Conservation (phyloP, 1,140 invertebrate genomes). For the Heliconius eleuchia region DNA sequence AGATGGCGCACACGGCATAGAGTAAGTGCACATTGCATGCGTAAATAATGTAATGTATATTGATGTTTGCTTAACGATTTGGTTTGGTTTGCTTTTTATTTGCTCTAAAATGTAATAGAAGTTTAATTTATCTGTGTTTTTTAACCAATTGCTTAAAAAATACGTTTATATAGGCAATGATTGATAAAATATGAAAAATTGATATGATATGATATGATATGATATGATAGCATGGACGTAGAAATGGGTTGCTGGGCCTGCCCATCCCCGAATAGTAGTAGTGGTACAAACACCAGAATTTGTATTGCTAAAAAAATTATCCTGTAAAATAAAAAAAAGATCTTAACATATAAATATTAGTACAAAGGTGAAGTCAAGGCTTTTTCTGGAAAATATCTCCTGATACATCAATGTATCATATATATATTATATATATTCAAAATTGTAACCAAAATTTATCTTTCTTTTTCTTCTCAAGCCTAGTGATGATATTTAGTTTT, state of each 20-base stretch:
- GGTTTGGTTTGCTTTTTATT: slow-evolving; percentile 16
- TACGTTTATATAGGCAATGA: too few species aligned
- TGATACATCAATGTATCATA: background rate
- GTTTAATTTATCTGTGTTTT: slow-evolving; percentile 1
- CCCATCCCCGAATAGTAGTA: background rate
- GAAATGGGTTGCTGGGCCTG: too few species aligned
- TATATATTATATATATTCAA: background rate
- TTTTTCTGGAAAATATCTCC: too few species aligned
- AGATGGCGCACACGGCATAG: slow-evolving; percentile 28
- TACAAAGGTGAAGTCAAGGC: too few species aligned
- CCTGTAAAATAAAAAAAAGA: background rate
- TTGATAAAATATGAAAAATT: too few species aligned
- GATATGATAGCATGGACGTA: too few species aligned
- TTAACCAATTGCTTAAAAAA: background rate
- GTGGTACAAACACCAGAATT: background rate
- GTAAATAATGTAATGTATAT: slow-evolving; percentile 21
- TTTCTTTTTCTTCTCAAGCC: too few species aligned
- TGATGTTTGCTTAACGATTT: slow-evolving; percentile 28
- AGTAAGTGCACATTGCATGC: slow-evolving; percentile 30
- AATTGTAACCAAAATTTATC: too few species aligned
- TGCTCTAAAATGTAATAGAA: slow-evolving; percentile 3
- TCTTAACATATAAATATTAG: too few species aligned
- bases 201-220: too few species aligned
- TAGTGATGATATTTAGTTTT: too few species aligned
- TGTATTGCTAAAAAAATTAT: background rate